A percentile compares a stretch with the other conserved stretches of the same genome.
These are phyloP conservation scores for Butorides virescens DNA, from an alignment of 2,113 vertebrate genomes.

Conservation along the genomic window DNA sequence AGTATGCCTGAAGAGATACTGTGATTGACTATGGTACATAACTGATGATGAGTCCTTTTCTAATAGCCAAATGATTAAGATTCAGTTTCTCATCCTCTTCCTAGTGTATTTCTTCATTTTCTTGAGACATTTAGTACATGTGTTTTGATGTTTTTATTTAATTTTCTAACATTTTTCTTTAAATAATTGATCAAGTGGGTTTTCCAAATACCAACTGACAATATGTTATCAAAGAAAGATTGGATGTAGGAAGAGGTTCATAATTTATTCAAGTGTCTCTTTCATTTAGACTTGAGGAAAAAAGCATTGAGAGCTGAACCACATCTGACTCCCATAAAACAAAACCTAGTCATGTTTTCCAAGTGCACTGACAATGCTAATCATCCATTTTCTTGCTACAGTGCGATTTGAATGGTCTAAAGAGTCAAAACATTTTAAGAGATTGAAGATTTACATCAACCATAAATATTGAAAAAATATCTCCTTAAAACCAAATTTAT, in stretches of 20 bases:
- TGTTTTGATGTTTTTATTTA: neutral
- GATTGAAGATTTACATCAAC: neutral
- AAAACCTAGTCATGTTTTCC: neutral
- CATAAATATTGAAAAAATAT: neutral
- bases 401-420: neutral
- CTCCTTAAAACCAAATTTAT: neutral
- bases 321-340: neutral
- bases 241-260: neutral
- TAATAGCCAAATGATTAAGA: neutral
- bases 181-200: neutral
- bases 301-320: neutral
- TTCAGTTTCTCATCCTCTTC: neutral
- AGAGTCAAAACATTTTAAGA: neutral
- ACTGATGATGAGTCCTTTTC: neutral
- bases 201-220: neutral
- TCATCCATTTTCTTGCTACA: neutral
- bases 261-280: neutral
- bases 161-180: neutral
- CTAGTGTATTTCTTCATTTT: neutral
- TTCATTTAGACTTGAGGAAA: neutral
- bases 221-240: neutral
- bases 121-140: neutral
- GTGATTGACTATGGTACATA: neutral
- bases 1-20: neutral
- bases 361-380: neutral